Conservation (phyloP, 2,888 invertebrate genomes). For the Atrina japonica region DNA sequence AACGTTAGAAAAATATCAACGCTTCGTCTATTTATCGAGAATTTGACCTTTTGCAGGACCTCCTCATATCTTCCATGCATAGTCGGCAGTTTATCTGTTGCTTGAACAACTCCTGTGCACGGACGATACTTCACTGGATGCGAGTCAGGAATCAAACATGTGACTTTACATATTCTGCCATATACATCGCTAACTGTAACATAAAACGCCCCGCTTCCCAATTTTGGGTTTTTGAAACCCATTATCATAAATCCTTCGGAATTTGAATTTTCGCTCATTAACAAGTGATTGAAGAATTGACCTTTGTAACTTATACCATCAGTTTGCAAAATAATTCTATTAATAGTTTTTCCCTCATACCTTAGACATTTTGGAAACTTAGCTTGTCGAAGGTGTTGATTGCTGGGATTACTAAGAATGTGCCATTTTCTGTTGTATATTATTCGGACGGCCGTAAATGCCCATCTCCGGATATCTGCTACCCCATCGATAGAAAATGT, state of each 20-base stretch:
- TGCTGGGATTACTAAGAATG: neutral
- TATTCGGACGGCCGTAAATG: constrained; percentile 2
- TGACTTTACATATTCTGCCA: constrained; percentile 9
- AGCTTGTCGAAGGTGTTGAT: neutral
- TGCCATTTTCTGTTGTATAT: neutral
- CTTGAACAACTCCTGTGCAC: constrained; percentile 6
- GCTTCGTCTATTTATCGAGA: neutral
- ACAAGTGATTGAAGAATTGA: neutral
- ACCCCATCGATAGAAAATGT: constrained; percentile 8
- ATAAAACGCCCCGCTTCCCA: neutral
- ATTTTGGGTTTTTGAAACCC: constrained; percentile 9
- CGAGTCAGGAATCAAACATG: neutral
- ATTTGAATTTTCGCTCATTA: neutral
- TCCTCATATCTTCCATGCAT: neutral
- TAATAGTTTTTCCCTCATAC: neutral
- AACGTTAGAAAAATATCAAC: constrained; percentile 16
- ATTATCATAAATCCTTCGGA: neutral
- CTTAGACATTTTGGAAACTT: constrained; percentile 1
- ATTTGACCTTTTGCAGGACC: no score
- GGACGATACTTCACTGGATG: neutral
- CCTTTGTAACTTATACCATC: constrained; percentile 20
- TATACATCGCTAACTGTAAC: constrained; percentile 8
- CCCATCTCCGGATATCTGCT: constrained; percentile 14
- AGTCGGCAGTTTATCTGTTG: neutral
- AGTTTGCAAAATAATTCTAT: constrained; percentile 11